These are phyloP conservation scores for Mythimna impura DNA, from an alignment of 2,888 invertebrate genomes.

Conservation along the genomic window DNA sequence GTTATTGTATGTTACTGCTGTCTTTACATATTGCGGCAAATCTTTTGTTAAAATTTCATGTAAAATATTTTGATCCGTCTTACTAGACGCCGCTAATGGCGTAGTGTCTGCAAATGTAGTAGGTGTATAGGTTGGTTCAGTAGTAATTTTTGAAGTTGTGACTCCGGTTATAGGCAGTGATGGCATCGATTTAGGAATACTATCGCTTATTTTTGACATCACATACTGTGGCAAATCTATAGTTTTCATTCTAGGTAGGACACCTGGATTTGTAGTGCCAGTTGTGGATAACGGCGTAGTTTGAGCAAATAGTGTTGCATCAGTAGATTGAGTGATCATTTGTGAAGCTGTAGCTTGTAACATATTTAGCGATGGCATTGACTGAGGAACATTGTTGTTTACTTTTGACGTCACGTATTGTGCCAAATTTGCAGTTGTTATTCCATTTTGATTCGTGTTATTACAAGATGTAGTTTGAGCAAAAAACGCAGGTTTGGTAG, in stretches of 20 bases:
- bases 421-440: conserved; percentile 5
- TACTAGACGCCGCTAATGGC: neutral
- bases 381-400: conserved; percentile 1
- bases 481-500: neutral
- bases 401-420: neutral
- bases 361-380: neutral
- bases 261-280: neutral
- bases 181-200: neutral
- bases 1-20: neutral
- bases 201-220: neutral
- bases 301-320: neutral
- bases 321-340: neutral
- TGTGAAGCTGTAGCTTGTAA: neutral
- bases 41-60: neutral
- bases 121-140: neutral
- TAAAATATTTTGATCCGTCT: neutral
- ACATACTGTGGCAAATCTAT: neutral
- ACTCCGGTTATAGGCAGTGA: neutral
- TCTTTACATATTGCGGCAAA: neutral
- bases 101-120: neutral
- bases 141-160: neutral
- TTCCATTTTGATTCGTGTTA: neutral
- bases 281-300: neutral
- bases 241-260: neutral
- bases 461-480: neutral